phyloP scores from a whole-genome alignment of 1,140 invertebrate species.

The Phthorimaea operculella region DNA sequence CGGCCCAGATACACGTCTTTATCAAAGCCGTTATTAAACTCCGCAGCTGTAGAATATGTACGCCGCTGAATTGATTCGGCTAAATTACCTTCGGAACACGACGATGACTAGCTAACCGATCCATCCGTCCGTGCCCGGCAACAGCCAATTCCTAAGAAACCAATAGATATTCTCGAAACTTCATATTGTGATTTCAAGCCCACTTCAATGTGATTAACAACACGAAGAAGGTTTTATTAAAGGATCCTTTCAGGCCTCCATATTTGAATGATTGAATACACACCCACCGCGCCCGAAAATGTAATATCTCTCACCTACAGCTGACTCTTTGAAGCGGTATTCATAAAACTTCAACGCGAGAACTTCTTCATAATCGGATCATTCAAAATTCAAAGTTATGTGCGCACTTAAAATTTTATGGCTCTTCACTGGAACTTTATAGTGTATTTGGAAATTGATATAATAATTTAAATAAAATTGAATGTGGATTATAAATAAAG shows the following conservation, averaged over 20 bases:
- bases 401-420: no score
- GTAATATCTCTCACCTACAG: constrained; percentile 20
- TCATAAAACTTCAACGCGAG: constrained; percentile 11
- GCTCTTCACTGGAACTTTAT: no score
- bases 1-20: constrained; percentile 41
- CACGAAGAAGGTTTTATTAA: background rate
- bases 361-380: background rate
- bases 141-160: no score
- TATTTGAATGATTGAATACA: constrained; percentile 14
- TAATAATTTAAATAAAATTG: background rate
- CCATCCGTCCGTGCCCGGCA: background rate
- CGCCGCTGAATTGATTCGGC: constrained; percentile 29
- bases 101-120: background rate
- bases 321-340: constrained; percentile 14
- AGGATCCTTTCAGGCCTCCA: background rate
- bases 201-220: background rate
- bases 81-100: constrained; percentile 22
- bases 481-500: background rate
- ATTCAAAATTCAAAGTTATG: no score
- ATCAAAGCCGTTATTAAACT: constrained; percentile 54
- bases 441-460: background rate
- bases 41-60: constrained; percentile 33
- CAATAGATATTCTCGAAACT: background rate
- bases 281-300: constrained; percentile 15
- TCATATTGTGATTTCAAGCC: background rate